Conservation (phyloP, 2,888 invertebrate species). For the Acleris cristana region DNA sequence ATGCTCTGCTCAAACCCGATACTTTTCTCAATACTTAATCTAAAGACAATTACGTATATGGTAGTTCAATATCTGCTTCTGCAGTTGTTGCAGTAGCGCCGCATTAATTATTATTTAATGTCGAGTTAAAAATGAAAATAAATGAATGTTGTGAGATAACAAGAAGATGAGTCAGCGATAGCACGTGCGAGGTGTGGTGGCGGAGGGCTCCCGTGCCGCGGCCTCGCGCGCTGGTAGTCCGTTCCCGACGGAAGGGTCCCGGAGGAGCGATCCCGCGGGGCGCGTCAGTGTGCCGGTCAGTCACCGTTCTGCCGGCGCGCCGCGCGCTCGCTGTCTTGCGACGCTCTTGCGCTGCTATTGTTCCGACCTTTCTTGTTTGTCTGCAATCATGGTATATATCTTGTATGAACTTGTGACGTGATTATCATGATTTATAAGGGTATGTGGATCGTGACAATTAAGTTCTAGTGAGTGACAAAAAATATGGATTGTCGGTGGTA, state of each 20-base stretch:
- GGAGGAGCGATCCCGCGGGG: conserved; percentile 74
- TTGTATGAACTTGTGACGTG: conserved; percentile 69
- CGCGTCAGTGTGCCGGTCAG: conserved; percentile 82
- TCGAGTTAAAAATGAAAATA: not conserved
- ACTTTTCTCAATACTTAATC: conserved; percentile 18
- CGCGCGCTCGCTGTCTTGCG: conserved; percentile 68
- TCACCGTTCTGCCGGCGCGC: conserved; percentile 80
- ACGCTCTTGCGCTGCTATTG: conserved; percentile 56
- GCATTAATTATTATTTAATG: not conserved
- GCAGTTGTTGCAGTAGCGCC: not conserved
- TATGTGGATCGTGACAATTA: conserved; percentile 77
- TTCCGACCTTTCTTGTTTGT: conserved; percentile 68
- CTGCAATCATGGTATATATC: conserved; percentile 61
- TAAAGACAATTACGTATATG: not conserved
- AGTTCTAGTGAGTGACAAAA: conserved; percentile 65
- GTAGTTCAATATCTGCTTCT: conserved; percentile 34
- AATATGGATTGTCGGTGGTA: conserved; percentile 64
- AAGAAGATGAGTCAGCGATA: conserved; percentile 43
- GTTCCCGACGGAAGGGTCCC: conserved; percentile 79
- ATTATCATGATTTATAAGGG: conserved; percentile 56
- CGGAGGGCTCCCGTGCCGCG: conserved; percentile 54
- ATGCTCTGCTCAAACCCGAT: conserved; percentile 6
- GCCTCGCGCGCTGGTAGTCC: conserved; percentile 60
- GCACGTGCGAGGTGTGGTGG: conserved; percentile 50
- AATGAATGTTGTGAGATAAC: not conserved